A percentile compares a stretch with the other conserved stretches of the same genome.
phyloP scores from a whole-genome alignment of 2,797 vertebrate genomes.

The Pangasius macronema region DNA sequence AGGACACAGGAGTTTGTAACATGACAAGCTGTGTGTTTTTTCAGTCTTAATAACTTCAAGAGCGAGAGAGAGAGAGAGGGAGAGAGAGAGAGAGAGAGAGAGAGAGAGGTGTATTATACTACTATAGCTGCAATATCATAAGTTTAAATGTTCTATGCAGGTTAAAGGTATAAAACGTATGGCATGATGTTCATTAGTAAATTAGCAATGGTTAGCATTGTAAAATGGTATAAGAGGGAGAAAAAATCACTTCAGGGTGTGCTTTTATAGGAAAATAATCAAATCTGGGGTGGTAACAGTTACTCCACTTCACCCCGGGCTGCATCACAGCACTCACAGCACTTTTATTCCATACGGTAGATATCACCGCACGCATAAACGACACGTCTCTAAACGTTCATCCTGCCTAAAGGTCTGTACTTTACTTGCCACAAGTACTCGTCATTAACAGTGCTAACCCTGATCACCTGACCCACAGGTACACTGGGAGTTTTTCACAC shows the following conservation, averaged over 20 bases:
- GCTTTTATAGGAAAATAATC: too few relatives aligned
- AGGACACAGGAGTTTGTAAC: too few relatives aligned
- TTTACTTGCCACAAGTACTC: conserved; percentile 38
- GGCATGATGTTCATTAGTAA: neutral
- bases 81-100: neutral
- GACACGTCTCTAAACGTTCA: neutral
- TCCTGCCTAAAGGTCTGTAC: conserved; percentile 28
- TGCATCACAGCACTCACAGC: too few relatives aligned
- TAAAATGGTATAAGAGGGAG: too few relatives aligned
- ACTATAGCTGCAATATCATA: neutral
- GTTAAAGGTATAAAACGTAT: neutral
- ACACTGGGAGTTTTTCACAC: neutral
- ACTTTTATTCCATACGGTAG: too few relatives aligned
- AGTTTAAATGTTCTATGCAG: too few relatives aligned
- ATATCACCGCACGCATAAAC: neutral
- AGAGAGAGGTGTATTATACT: neutral
- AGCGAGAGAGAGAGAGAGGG: neutral
- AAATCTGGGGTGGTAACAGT: too few relatives aligned
- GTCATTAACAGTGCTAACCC: neutral
- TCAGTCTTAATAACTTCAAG: neutral
- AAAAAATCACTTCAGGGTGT: too few relatives aligned
- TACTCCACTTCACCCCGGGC: too few relatives aligned
- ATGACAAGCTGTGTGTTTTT: too few relatives aligned
- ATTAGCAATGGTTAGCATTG: too few relatives aligned
- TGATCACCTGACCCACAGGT: neutral